These are phyloP conservation scores for Phaedon cochleariae DNA, from an alignment of 2,888 invertebrate species.

Conservation along the genomic window DNA sequence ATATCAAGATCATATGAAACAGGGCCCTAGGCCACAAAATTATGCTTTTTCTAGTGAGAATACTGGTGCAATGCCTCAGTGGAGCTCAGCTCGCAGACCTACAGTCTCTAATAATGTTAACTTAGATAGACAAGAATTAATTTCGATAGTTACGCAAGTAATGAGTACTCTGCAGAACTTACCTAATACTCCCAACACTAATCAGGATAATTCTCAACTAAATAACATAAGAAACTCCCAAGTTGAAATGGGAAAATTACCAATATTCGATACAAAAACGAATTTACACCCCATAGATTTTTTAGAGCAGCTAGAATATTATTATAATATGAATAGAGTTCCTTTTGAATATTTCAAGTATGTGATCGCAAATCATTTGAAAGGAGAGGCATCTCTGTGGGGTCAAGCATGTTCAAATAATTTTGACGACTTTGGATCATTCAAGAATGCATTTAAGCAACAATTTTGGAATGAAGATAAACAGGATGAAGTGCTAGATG, in stretches of 20 bases:
- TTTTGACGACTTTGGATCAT: background rate
- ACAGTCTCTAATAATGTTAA: too few relatives aligned
- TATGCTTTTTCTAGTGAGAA: too few relatives aligned
- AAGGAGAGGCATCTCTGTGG: slow-evolving; percentile 3
- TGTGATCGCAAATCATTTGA: slow-evolving; percentile 1
- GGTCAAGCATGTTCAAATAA: background rate
- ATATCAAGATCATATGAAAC: too few relatives aligned
- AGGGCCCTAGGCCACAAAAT: too few relatives aligned
- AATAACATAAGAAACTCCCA: background rate
- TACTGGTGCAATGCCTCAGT: too few relatives aligned
- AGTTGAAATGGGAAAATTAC: slow-evolving; percentile 1
- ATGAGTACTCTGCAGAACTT: background rate
- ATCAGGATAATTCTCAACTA: background rate
- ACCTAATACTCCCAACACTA: background rate
- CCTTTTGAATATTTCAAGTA: slow-evolving; percentile 8
- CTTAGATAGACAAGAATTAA: background rate
- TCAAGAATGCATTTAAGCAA: slow-evolving; percentile 3
- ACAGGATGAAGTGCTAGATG: background rate
- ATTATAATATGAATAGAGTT: background rate
- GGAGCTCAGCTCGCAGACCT: too few relatives aligned
- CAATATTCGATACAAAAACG: background rate
- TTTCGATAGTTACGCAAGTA: background rate
- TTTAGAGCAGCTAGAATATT: background rate
- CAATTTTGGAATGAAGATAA: slow-evolving; percentile 7
- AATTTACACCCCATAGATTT: background rate